Base-by-base conservation (phyloP, 2,888 invertebrate genomes). In the Patella ulyssiponensis region DNA sequence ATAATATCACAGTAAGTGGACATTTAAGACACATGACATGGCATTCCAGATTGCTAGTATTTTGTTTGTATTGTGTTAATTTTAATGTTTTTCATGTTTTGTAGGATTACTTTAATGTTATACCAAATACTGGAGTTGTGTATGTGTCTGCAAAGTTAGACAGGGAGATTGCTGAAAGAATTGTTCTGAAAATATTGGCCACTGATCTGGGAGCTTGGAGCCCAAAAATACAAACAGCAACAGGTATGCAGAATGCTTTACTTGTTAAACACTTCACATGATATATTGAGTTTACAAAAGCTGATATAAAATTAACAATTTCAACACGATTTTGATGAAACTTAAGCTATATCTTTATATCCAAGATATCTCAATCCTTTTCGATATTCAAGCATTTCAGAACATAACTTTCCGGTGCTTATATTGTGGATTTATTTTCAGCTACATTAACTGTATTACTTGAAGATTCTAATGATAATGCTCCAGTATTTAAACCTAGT, bases 111-210 rank as follows among this genome's bases (percentile, higher is more conserved):
- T 95, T 96, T 85, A 93, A 93, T 78, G 94, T 96, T 20, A 94
- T 95, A 85, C 86, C 93, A 0, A 90, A 91, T 14, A 95, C 93
- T 3, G 96, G 96, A 0, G 94, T 94, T 87, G 92, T 96, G 7
- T 93, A 91, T 73, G 95, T 96, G 0, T 93, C 93, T 2, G 93
- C 93, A 23, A 93, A 93, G 33, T 92, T 96, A 1, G 89, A 91
- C 80, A 79, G 91, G 76, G 91, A 91, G 79, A 83, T 82, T 44
- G 89, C 88, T 3, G 89, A 89, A 78, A 81, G 79, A 12, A 80
- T 91, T 20, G 78, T 83, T 1, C n/a, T 91, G 20, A 80, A 85
- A 14, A 79, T 90, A 5, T 77, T 86, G 20, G 91, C 87, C 1
- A 80, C 81, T 33, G 91, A 91, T 75, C 70, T 82, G 33, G 88